Evolutionary conservation across 2,113 vertebrate genomes (phyloP).

Genomic region (Charina bottae): DNA sequence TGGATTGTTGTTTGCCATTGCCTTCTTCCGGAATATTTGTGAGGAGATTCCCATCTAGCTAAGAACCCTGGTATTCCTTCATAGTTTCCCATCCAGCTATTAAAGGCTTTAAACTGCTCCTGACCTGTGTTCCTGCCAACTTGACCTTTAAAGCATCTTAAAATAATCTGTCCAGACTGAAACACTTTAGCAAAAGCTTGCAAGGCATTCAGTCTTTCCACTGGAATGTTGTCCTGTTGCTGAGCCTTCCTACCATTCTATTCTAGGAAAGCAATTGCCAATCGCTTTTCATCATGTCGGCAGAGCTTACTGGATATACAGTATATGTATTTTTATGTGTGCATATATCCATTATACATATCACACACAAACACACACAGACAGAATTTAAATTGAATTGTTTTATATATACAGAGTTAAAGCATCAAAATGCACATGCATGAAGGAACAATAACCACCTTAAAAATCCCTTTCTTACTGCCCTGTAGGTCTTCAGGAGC

Average conservation of each 20-base stretch:
- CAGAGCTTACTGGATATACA: background rate
- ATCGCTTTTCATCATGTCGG: background rate
- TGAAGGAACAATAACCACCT: background rate
- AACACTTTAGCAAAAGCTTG: background rate
- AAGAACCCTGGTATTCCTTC: background rate
- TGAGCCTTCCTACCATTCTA: background rate
- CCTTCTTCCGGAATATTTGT: background rate
- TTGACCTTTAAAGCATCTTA: background rate
- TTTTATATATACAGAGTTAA: background rate
- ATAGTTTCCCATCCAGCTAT: background rate
- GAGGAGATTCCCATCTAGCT: background rate
- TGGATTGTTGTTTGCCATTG: background rate
- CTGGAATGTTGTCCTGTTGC: background rate
- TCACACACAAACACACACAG: background rate
- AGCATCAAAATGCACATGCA: background rate
- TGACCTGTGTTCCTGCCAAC: background rate
- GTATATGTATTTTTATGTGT: background rate
- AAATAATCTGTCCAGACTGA: background rate
- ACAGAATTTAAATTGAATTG: background rate
- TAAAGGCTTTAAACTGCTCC: background rate
- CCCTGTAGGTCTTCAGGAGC: background rate
- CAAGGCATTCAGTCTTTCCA: background rate
- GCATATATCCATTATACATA: background rate
- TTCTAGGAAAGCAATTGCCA: background rate
- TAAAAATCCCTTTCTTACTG: background rate